Conservation (phyloP, 2,113 vertebrate species). For the Tragelaphus strepsiceros region DNA sequence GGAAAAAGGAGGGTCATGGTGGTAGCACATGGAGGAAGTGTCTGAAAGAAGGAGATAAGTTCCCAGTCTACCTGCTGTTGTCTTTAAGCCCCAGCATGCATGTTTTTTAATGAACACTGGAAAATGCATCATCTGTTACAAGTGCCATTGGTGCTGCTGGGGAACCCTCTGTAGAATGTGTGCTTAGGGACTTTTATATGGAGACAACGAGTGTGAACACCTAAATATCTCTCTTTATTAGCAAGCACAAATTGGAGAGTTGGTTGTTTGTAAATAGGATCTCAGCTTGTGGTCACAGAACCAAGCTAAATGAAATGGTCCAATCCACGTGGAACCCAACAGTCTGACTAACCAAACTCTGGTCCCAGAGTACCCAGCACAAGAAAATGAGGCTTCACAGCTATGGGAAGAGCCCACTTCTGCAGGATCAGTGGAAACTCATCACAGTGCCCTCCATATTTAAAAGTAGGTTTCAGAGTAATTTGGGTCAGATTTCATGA, state of each 20-base stretch:
- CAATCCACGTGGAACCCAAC: background rate
- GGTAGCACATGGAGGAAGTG: background rate
- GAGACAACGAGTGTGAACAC: background rate
- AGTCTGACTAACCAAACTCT: background rate
- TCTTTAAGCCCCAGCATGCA: background rate
- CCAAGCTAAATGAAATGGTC: background rate
- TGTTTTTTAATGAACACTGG: background rate
- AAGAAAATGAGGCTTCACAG: background rate
- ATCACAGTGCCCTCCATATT: background rate
- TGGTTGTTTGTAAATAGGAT: background rate
- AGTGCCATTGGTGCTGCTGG: background rate
- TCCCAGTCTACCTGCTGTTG: background rate
- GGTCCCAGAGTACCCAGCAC: background rate
- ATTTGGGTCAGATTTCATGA: background rate
- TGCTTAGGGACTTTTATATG: background rate
- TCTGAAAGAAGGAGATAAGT: background rate
- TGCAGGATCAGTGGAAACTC: background rate
- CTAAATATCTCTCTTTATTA: background rate
- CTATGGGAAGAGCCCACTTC: background rate
- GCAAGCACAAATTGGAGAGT: background rate
- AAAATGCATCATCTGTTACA: background rate
- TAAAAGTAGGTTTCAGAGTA: background rate
- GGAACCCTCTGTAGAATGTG: too few species aligned
- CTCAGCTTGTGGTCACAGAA: background rate
- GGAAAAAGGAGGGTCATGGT: background rate